These are phyloP conservation scores for Pseudococcus longispinus DNA, from an alignment of 2,888 invertebrate species.

Conservation along the genomic window DNA sequence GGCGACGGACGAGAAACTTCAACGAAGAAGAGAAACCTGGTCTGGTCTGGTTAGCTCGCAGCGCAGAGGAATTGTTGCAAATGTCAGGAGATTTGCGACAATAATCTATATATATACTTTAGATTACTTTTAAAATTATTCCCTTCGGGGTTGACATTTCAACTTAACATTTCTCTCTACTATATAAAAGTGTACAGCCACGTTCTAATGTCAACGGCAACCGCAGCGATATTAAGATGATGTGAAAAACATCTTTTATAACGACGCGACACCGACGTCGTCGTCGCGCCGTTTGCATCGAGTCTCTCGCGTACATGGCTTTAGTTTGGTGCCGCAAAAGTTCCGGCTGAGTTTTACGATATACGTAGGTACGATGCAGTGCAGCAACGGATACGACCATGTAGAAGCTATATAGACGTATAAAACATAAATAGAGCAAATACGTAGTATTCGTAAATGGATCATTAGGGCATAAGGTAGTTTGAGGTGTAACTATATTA, in stretches of 20 bases:
- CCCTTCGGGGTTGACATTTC: conserved; percentile 38
- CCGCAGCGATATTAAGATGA: conserved; percentile 16
- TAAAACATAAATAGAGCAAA: neutral
- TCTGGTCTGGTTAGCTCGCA: neutral
- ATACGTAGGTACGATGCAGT: neutral
- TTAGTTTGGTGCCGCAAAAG: neutral
- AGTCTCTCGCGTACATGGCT: neutral
- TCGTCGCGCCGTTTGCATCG: neutral
- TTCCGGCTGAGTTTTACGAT: neutral
- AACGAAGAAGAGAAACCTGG: neutral
- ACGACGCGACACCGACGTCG: neutral
- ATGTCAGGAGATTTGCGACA: conserved; percentile 37
- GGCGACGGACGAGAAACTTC: neutral
- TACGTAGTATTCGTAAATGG: neutral
- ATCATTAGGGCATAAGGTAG: too few relatives aligned
- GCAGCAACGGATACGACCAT: neutral
- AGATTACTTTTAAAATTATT: conserved; percentile 27
- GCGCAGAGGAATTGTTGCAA: neutral
- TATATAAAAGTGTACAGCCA: neutral
- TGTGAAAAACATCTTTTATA: conserved; percentile 5
- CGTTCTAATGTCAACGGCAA: neutral
- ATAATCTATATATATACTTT: conserved; percentile 39
- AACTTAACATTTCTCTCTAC: neutral
- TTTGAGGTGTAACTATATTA: too few relatives aligned
- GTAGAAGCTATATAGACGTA: too few relatives aligned